Evolutionary conservation across 2,113 vertebrate genomes (phyloP).

Genomic region (Emberiza fucata): DNA sequence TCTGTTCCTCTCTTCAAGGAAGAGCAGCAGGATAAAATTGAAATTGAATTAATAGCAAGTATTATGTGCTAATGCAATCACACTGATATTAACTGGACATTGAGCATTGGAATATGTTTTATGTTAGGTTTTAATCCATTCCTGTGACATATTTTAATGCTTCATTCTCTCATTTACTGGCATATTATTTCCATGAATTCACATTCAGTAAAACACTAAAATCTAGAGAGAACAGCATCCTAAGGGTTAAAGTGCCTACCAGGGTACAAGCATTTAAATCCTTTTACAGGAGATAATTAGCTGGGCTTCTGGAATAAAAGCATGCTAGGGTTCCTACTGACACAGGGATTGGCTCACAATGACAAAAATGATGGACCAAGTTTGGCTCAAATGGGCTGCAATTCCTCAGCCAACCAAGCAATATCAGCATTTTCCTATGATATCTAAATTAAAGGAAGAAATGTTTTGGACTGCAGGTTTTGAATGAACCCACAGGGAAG

Average conservation of each 20-base stretch:
- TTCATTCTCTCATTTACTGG: neutral
- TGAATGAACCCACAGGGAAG: neutral
- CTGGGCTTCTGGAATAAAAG: neutral
- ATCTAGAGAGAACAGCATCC: neutral
- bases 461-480: neutral
- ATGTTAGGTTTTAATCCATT: neutral
- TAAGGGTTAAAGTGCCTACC: neutral
- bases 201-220: neutral
- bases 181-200: neutral
- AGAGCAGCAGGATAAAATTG: neutral
- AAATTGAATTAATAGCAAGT: slow-evolving; percentile 12
- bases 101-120: neutral
- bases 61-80: slow-evolving; percentile 16
- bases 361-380: neutral
- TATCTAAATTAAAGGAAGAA: neutral
- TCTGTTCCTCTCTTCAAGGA: neutral
- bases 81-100: neutral
- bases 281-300: neutral
- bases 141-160: neutral
- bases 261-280: neutral
- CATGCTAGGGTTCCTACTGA: neutral
- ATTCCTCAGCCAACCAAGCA: neutral
- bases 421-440: neutral
- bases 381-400: neutral
- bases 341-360: neutral